Percentiles rank a stretch among this genome's conserved stretches.
phyloP scores from a whole-genome alignment of 2,113 vertebrate species.

The Pleuronectes platessa region DNA sequence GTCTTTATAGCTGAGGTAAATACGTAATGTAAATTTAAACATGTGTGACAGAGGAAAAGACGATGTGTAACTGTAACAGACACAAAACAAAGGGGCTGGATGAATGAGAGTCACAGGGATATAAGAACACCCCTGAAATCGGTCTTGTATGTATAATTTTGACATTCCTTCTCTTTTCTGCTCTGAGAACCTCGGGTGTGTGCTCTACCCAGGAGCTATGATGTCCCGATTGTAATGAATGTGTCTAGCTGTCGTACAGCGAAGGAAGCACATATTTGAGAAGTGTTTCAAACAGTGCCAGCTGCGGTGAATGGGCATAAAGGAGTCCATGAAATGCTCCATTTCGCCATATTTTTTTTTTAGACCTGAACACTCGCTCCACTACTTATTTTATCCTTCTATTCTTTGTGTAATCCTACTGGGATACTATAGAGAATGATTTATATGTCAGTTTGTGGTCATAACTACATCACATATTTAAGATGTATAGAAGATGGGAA shows the following conservation, averaged over 20 bases:
- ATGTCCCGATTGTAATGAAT: slow-evolving; percentile 38
- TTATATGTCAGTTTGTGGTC: neutral
- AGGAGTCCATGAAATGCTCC: slow-evolving; percentile 40
- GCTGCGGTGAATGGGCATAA: slow-evolving; percentile 35
- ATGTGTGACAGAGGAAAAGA: slow-evolving; percentile 17
- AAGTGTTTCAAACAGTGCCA: slow-evolving; percentile 50
- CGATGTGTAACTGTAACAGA: slow-evolving; percentile 5
- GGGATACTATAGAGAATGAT: slow-evolving; percentile 38
- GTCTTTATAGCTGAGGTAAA: slow-evolving; percentile 1
- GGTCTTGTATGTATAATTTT: slow-evolving; percentile 8
- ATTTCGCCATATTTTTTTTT: slow-evolving; percentile 33
- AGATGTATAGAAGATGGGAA: too few species aligned
- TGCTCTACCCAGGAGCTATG: slow-evolving; percentile 30
- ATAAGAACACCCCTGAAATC: slow-evolving; percentile 22
- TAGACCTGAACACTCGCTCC: slow-evolving; percentile 40
- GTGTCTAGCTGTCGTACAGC: slow-evolving; percentile 41
- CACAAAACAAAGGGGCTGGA: slow-evolving; percentile 10
- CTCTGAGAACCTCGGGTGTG: slow-evolving; percentile 26
- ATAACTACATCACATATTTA: slow-evolving; percentile 34
- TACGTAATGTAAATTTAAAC: slow-evolving; percentile 38
- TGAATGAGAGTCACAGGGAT: slow-evolving; percentile 19
- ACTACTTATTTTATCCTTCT: slow-evolving; percentile 42
- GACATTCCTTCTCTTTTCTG: neutral
- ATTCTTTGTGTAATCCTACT: slow-evolving; percentile 50
- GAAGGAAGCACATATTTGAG: slow-evolving; percentile 23